Percentiles rank a stretch among this genome's conserved stretches.
phyloP scores from a whole-genome alignment of 2,113 vertebrate genomes.

The Sorex araneus region DNA sequence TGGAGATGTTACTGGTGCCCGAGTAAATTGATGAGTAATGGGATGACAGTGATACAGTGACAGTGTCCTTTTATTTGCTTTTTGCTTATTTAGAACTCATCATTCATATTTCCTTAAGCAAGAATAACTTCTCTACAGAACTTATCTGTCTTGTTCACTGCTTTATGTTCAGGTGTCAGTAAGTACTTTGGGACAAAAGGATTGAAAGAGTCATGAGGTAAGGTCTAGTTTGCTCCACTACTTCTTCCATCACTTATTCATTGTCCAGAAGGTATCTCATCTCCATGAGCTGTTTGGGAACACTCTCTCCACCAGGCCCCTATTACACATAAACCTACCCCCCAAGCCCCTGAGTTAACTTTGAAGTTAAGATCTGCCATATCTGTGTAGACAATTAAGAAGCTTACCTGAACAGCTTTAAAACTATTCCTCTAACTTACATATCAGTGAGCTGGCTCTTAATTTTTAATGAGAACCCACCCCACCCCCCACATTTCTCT shows the following conservation, averaged over 20 bases:
- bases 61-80: not conserved
- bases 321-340: not conserved
- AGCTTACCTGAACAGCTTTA: not conserved
- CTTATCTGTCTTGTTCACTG: not conserved
- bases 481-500: not conserved
- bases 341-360: not conserved
- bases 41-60: no score
- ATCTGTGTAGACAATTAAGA: not conserved
- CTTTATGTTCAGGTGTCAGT: not conserved
- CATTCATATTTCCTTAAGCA: not conserved
- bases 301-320: not conserved
- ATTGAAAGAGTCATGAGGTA: not conserved
- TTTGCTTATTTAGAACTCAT: not conserved
- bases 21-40: no score
- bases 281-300: not conserved
- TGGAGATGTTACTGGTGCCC: no score
- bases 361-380: not conserved
- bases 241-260: not conserved
- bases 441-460: not conserved
- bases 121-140: not conserved
- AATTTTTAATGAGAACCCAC: not conserved
- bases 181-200: slow-evolving; percentile 43
- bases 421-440: slow-evolving; percentile 1
- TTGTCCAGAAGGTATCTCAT: not conserved
- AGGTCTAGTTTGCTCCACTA: not conserved